Base-by-base conservation (phyloP, 2,888 invertebrate genomes). In the Drosophila anomelani region DNA sequence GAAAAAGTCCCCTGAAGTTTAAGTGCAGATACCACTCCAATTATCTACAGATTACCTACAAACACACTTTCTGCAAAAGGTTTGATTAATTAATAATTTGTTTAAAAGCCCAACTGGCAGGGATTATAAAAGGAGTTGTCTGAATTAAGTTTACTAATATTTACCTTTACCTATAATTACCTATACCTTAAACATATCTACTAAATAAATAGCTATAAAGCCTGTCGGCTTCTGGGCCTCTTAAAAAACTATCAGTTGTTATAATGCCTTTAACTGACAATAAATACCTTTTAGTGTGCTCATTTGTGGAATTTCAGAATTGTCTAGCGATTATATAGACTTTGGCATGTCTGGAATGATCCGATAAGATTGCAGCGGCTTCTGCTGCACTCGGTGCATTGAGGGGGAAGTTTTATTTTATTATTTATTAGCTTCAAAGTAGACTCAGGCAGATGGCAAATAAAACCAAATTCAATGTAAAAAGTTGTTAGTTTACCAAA, bases 281-380 rank as follows among this genome's bases (percentile, higher is more conserved):
- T 61, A 39, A 61, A 17, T 57, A 23, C 57, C 12, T 34, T 7
- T 26, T 39, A 23, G 47, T 39, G 46, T 46, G 44, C 29, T 23
- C 2, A 23, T 46, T 59, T 53, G 6, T 23, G 15, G 23, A 15
- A n/a, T 47, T 39, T 39, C 10, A 46, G n/a, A 29, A 46, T 46
- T 44, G 53, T 29, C 51, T 20, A 13, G 13, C n/a, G 17, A 34
- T 56, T 43, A 34, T n/a, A 13, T 12, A 10, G 20, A 29, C 32
- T 43, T 13, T 8, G 55, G 39, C 26, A 32, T 54, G 60, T 13
- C 8, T 9, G 29, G 20, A 39, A 53, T 53, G 15, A 15, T 1
- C 4, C 20, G 60, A 61, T 61, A 61, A 56, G 57, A 61, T 34
- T 60, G 60, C 60, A 55, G 0, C 9, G 38, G 8, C 15, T 20